These are phyloP conservation scores for Gallinago jamesoni DNA, from an alignment of 2,113 vertebrate species.

Conservation along the genomic window DNA sequence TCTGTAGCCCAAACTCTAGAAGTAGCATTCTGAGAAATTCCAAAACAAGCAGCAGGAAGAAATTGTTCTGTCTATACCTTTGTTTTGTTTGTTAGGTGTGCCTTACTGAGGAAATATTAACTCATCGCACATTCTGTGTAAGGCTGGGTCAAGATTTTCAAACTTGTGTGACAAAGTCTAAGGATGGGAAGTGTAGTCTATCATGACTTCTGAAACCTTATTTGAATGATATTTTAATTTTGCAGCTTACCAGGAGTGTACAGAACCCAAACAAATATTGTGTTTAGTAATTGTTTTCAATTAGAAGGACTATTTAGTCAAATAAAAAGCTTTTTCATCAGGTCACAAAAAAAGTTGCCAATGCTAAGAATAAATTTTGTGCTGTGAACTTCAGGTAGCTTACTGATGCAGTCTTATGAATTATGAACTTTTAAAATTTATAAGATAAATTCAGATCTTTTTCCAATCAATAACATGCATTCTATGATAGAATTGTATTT, in stretches of 20 bases:
- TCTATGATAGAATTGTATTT: background rate
- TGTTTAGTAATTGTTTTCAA: background rate
- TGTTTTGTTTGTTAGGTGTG: background rate
- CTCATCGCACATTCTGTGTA: background rate
- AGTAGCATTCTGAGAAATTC: background rate
- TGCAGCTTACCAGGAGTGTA: background rate
- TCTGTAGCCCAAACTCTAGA: background rate
- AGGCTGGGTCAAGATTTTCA: background rate
- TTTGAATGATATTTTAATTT: background rate
- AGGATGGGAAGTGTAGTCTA: background rate
- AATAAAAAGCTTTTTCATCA: background rate
- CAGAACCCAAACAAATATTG: background rate
- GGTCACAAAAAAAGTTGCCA: background rate
- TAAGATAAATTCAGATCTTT: background rate
- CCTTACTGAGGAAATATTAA: background rate
- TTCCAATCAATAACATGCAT: background rate
- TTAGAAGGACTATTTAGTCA: conserved; percentile 44
- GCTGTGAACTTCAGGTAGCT: background rate
- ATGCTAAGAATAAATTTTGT: conserved; percentile 6
- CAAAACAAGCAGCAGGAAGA: background rate
- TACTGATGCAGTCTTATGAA: background rate
- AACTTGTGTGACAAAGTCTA: background rate
- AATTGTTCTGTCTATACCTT: background rate
- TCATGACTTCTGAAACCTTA: background rate
- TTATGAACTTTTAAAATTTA: background rate